Evolutionary conservation across 1,140 invertebrate genomes (phyloP), one percentile per base, ranked within the genome.

Genomic region (Vanessa atalanta): DNA sequence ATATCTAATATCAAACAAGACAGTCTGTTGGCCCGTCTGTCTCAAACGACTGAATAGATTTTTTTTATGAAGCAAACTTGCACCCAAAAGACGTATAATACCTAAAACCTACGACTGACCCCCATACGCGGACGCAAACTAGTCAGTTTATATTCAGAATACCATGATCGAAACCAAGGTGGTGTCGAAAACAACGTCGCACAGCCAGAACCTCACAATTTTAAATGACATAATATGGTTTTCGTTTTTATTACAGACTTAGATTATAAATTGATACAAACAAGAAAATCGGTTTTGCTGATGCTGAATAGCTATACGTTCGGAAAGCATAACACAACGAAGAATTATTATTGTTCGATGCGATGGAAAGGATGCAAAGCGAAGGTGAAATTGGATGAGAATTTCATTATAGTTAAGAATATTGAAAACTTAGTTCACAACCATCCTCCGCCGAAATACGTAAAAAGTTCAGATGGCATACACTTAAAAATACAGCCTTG

Each of bases 281-380:
- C 70, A 12, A 47, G 26, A 0, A 65, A 71, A n/a, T 37, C 47
- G 13, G 50, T 65, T 47, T 48, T 71, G 16, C 31, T 71, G 5
- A 71, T 71, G 70, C 53, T 71, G 20, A 65, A 71, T 48, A 65
- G 43, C 5, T 71, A 53, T 23, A 71, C 70, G 12, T 71, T 47
- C 31, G 61, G 47, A 11, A 71, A 72, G 16, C 63, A 72, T 37
- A 65, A 63, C 47, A 72, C 51, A 12, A 47, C 70, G 3, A 20
- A 65, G 20, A 72, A 60, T n/a, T 72, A 72, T 47, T 72, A 72
- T 48, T 72, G 70, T 57, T 72, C 70, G 0, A 72, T 65, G 53
- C 65, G 47, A 31, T n/a, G 14, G 15, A 23, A 43, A 14, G 63
- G 70, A 2, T 72, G 70, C 23, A 65, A 55, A 9, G 70, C 63